Evolutionary conservation across 2,113 vertebrate species (phyloP), one percentile per base, ranked within the genome.

Genomic region (Thermophis baileyi): DNA sequence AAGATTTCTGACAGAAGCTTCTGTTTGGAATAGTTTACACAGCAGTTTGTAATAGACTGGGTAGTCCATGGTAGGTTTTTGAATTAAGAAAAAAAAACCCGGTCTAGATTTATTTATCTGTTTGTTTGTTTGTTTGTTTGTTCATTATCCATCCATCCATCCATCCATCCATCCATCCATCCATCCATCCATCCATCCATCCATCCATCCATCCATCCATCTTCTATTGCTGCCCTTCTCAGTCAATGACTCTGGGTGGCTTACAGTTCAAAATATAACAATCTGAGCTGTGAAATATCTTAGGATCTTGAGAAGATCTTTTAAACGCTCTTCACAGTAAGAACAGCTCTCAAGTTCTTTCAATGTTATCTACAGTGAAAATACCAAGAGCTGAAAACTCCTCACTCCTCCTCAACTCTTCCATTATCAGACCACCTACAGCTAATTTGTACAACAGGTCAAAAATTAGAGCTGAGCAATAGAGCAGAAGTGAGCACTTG

Each of bases 351-450:
- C 27, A 35, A 47, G 90, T n/a, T 12, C 89, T 40, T 54, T 63
- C 44, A 87, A 44, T 1, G 0, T 2, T 0, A 63, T 0, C 1
- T 44, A 40, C 9, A 25, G 0, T 0, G 0, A 20, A 92, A 0
- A 12, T 91, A 50, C 11, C 44, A 35, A 12, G 51, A 91, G 81
- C 10, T 54, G 44, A 87, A 27, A 35, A 50, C 6, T 47, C 0
- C 57, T 14, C 86, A 63, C 0, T 5, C 87, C 46, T 27, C 87
- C 49, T 27, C 7, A 14, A 0, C 4, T 90, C 2, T 49, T 81
- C 14, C 0, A 40, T 74, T 74, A 22, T 46, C 57, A 89, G 47
- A 14, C 35, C 18, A 40, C 1, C 0, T 0, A 8, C 49, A 46
- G 44, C 18, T 4, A 69, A 6, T 22, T 85, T 91, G 44, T 90